Evolutionary conservation across 2,888 invertebrate genomes (phyloP).

Genomic region (Amblyjoppa fuscipennis): DNA sequence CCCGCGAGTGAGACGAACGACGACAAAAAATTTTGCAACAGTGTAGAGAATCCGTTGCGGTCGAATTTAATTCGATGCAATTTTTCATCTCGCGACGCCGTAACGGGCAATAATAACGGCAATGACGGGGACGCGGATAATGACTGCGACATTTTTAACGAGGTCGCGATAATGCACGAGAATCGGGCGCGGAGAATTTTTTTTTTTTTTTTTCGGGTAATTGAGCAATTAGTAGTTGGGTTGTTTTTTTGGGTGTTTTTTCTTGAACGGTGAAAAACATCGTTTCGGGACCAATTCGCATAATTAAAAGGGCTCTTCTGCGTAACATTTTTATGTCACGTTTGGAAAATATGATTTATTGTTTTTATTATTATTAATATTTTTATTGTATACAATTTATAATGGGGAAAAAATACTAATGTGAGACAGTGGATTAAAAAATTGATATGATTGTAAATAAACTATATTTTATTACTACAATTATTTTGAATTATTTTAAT

Average conservation of each 20-base stretch:
- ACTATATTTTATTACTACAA: no score
- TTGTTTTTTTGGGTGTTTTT: not conserved
- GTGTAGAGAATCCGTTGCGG: not conserved
- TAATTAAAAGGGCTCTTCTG: no score
- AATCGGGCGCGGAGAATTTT: not conserved
- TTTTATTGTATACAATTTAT: no score
- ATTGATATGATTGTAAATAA: no score
- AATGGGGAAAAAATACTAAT: no score
- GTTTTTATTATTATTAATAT: no score
- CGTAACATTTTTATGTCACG: no score
- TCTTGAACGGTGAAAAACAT: not conserved
- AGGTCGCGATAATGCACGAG: constrained; percentile 2
- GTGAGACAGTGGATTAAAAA: no score
- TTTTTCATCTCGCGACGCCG: not conserved
- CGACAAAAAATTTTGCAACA: not conserved
- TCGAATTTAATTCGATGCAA: constrained; percentile 6
- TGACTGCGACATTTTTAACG: constrained; percentile 9
- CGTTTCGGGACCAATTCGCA: constrained; percentile 29
- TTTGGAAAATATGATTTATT: not conserved
- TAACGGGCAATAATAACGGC: constrained; percentile 2
- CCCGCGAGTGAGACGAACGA: no score
- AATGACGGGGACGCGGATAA: not conserved
- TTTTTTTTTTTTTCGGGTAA: not conserved
- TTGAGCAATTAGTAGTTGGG: not conserved
- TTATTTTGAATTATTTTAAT: no score